Evolutionary conservation across 2,113 vertebrate species (phyloP).

Genomic region (Clarias magur): DNA sequence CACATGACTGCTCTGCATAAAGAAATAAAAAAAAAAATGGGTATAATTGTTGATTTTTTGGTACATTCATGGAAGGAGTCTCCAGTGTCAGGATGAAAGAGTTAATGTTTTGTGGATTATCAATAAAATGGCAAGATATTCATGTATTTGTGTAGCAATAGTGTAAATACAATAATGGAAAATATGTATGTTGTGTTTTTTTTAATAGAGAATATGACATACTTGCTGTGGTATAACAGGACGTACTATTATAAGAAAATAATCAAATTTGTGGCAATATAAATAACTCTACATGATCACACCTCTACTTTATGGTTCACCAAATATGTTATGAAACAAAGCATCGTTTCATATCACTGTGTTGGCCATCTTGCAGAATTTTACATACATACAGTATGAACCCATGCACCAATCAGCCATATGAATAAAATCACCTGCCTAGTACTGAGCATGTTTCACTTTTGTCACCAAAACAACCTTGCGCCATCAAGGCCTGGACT

Average conservation of each 20-base stretch:
- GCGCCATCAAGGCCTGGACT: too few relatives aligned
- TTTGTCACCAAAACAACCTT: too few relatives aligned
- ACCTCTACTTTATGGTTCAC: background rate
- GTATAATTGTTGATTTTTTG: background rate
- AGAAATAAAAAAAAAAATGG: background rate
- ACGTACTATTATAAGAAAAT: background rate
- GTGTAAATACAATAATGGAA: too few relatives aligned
- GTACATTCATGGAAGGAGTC: background rate
- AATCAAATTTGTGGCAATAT: background rate
- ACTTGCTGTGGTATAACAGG: background rate
- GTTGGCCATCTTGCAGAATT: background rate
- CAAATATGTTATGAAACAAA: background rate
- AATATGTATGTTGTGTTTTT: background rate
- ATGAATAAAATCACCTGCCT: too few relatives aligned
- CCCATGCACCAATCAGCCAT: too few relatives aligned
- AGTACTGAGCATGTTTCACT: too few relatives aligned
- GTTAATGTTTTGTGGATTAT: background rate
- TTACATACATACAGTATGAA: background rate
- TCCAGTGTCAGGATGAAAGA: background rate
- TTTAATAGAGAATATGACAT: background rate
- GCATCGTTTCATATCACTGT: background rate
- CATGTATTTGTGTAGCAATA: too few relatives aligned
- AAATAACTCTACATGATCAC: background rate
- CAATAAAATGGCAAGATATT: too few relatives aligned
- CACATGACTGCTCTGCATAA: too few relatives aligned